Conservation (phyloP, 2,797 vertebrate genomes). For the Emydoidea blandingii region DNA sequence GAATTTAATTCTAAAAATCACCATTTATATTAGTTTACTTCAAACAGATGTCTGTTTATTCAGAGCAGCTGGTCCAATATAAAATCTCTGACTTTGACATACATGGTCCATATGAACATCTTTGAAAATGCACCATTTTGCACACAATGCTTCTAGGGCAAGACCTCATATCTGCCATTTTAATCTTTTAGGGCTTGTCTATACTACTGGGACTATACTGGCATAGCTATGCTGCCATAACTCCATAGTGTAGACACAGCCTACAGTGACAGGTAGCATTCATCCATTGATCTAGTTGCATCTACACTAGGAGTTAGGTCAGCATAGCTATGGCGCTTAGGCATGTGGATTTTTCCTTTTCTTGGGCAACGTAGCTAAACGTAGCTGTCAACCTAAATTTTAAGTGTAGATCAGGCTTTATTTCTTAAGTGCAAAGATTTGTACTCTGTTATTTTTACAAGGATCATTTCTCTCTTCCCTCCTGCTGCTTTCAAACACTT, state of each 20-base stretch:
- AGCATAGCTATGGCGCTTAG: not conserved
- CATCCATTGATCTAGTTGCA: not conserved
- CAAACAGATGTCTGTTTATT: conserved; percentile 47
- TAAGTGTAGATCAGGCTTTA: conserved; percentile 3
- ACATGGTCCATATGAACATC: conserved; percentile 41
- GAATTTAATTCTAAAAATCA: conserved; percentile 57
- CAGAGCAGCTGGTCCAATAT: conserved; percentile 47
- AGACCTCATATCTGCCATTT: conserved; percentile 66
- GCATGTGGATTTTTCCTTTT: not conserved
- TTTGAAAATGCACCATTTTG: conserved; percentile 63
- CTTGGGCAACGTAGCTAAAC: not conserved
- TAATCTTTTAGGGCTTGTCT: conserved; percentile 31
- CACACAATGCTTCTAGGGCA: conserved; percentile 64
- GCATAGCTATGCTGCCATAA: not conserved
- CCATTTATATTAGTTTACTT: conserved; percentile 49
- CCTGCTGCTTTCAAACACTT: not conserved
- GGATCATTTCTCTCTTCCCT: conserved; percentile 31
- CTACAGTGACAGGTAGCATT: not conserved
- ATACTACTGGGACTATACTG: not conserved
- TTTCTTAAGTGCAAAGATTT: conserved; percentile 69
- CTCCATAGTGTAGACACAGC: not conserved
- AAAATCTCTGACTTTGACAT: conserved; percentile 58
- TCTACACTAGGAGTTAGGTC: not conserved
- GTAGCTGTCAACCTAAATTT: not conserved
- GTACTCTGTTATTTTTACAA: conserved; percentile 59